phyloP scores from a whole-genome alignment of 2,888 invertebrate species.

The Diaprepes abbreviatus region DNA sequence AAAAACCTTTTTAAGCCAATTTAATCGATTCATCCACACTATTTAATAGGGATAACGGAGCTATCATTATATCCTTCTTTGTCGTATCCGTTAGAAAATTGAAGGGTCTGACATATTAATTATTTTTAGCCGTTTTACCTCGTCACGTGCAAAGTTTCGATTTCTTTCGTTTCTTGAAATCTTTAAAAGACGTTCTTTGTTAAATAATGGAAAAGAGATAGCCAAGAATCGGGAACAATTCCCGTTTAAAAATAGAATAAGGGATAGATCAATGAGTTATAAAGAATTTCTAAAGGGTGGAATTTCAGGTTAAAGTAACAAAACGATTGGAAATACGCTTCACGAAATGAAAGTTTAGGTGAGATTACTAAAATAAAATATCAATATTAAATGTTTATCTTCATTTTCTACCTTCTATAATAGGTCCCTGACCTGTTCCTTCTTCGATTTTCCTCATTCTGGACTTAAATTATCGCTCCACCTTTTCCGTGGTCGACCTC shows the following conservation, averaged over 20 bases:
- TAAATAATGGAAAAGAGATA: background rate
- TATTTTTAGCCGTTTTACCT: background rate
- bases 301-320: too few species aligned
- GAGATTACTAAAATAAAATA: too few species aligned
- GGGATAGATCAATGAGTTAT: too few species aligned
- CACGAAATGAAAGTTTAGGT: too few species aligned
- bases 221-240: background rate
- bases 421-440: too few species aligned
- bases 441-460: too few species aligned
- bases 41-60: background rate
- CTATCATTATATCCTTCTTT: background rate
- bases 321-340: too few species aligned
- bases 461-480: too few species aligned
- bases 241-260: background rate
- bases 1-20: slow-evolving; percentile 4
- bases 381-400: too few species aligned
- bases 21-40: background rate
- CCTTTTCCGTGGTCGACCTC: too few species aligned
- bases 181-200: background rate
- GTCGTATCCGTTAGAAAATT: background rate
- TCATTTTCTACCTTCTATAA: too few species aligned
- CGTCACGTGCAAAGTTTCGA: background rate
- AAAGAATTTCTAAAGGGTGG: too few species aligned
- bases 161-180: background rate
- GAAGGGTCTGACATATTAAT: background rate